Evolutionary conservation across 2,113 vertebrate species (phyloP).

Genomic region (Lepisosteus oculatus): DNA sequence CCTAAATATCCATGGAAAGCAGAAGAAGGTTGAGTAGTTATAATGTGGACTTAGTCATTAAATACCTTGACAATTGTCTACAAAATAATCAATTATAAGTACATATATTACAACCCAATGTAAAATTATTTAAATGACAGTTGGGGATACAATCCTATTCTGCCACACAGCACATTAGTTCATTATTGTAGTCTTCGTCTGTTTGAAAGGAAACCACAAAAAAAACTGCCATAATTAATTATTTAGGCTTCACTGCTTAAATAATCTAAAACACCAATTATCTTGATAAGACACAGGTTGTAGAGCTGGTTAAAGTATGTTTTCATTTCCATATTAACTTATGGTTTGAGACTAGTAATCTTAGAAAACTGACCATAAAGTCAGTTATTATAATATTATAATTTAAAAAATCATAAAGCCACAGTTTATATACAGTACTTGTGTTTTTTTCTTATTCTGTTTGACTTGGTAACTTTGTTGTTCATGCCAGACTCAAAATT

Average conservation of each 20-base stretch:
- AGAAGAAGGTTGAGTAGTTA: conserved; percentile 8
- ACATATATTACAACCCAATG: conserved; percentile 44
- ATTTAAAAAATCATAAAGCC: conserved; percentile 39
- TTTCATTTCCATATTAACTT: conserved; percentile 53
- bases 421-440: conserved; percentile 29
- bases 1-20: neutral
- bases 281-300: conserved; percentile 74
- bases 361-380: conserved; percentile 33
- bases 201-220: conserved; percentile 48
- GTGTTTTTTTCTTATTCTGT: conserved; percentile 47
- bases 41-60: conserved; percentile 50
- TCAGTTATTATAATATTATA: conserved; percentile 67
- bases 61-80: conserved; percentile 54
- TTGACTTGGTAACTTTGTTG: conserved; percentile 51
- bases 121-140: conserved; percentile 71
- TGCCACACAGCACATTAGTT: conserved; percentile 52
- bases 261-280: conserved; percentile 85
- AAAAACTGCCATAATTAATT: conserved; percentile 72
- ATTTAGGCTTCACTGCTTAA: conserved; percentile 71
- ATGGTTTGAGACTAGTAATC: conserved; percentile 45
- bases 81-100: conserved; percentile 41
- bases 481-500: conserved; percentile 46
- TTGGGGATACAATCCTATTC: conserved; percentile 55
- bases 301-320: conserved; percentile 74
- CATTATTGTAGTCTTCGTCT: conserved; percentile 47